phyloP scores from a whole-genome alignment of 2,888 invertebrate genomes.

The Gastrophysa polygoni region DNA sequence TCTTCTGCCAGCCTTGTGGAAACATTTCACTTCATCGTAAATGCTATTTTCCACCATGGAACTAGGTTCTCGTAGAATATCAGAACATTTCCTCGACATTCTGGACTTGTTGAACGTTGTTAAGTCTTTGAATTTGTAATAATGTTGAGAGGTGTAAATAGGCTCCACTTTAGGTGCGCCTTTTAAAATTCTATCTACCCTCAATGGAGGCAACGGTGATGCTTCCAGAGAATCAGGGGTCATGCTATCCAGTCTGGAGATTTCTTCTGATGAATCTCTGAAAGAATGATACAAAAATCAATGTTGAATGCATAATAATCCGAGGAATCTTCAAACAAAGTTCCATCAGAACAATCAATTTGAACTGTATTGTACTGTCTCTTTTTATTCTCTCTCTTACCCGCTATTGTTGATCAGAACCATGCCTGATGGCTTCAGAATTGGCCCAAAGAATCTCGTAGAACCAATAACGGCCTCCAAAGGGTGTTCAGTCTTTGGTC shows the following conservation, averaged over 20 bases:
- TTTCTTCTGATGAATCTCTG: conserved; percentile 2
- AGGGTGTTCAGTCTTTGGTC: conserved; percentile 33
- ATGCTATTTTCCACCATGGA: conserved; percentile 31
- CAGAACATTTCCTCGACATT: background rate
- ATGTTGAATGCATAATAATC: no score
- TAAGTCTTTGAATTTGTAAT: conserved; percentile 14
- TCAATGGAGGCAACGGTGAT: background rate
- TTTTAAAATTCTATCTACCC: background rate
- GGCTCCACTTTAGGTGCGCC: background rate
- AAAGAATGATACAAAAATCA: background rate
- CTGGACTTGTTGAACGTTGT: conserved; percentile 3
- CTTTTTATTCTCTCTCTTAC: conserved; percentile 11
- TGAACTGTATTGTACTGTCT: no score
- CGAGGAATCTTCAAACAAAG: no score
- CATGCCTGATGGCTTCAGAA: conserved; percentile 36
- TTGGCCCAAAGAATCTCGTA: conserved; percentile 55
- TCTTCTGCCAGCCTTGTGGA: conserved; percentile 14
- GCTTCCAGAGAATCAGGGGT: conserved; percentile 55
- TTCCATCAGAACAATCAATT: no score
- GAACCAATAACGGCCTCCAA: conserved; percentile 46
- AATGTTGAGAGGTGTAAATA: conserved; percentile 2
- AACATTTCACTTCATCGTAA: conserved; percentile 32
- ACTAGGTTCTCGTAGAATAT: conserved; percentile 15
- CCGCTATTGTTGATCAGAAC: background rate
- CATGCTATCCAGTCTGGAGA: conserved; percentile 42